phyloP scores from a whole-genome alignment of 30 jellyfish, hydroid and myxozoan genomes.

The Pelagia noctiluca region DNA sequence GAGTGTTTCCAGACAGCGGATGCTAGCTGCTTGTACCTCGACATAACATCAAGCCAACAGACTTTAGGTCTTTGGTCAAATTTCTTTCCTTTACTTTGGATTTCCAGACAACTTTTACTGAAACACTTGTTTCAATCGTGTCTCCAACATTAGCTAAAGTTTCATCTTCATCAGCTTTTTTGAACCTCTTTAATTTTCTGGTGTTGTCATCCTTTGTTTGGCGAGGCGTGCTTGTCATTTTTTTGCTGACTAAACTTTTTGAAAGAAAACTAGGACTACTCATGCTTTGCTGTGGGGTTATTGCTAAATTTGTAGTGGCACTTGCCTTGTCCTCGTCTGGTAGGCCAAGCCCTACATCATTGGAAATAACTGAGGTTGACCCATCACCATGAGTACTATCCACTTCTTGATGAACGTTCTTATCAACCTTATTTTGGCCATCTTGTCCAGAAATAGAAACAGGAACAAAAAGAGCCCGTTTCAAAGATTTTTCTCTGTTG shows the following conservation, averaged over 20 bases:
- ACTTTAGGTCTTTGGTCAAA: constrained; percentile 26
- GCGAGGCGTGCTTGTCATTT: constrained; percentile 13
- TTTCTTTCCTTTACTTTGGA: neutral
- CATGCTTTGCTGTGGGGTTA: neutral
- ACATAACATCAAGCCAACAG: constrained; percentile 25
- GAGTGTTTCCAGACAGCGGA: constrained; percentile 47
- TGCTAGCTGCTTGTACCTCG: constrained; percentile 64
- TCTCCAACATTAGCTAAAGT: too few relatives aligned
- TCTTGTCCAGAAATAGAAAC: constrained; percentile 19
- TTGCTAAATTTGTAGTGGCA: neutral
- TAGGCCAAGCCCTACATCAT: neutral
- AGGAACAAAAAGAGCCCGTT: constrained; percentile 24
- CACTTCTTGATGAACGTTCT: neutral
- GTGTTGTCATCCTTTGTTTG: neutral
- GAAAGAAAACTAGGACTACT: neutral
- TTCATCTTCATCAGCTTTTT: too few relatives aligned
- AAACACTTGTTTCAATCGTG: constrained; percentile 9
- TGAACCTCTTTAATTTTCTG: neutral
- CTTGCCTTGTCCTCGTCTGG: neutral
- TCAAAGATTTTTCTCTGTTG: constrained; percentile 12
- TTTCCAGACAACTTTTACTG: constrained; percentile 21
- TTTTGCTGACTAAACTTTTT: too few relatives aligned
- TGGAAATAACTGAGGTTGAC: neutral
- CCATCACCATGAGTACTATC: neutral
- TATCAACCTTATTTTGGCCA: constrained; percentile 1